Evolutionary conservation across 2,888 invertebrate species (phyloP).

Genomic region (Drosophila quinaria): DNA sequence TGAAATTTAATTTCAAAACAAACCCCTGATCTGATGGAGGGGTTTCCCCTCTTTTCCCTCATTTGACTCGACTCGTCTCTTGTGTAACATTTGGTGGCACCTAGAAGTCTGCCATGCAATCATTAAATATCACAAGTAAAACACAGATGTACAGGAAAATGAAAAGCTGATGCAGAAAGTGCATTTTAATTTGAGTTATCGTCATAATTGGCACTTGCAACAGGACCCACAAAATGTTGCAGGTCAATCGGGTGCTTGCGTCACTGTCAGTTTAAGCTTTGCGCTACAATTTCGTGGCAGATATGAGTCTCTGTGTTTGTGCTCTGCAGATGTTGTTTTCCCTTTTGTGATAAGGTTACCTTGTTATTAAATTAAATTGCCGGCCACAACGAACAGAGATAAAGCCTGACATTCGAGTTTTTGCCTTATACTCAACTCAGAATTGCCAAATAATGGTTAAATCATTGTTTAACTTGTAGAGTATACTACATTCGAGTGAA

Average conservation of each 20-base stretch:
- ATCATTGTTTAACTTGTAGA: background rate
- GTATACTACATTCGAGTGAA: background rate
- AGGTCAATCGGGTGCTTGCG: conserved; percentile 32
- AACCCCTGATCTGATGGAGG: conserved; percentile 14
- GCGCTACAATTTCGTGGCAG: conserved; percentile 31
- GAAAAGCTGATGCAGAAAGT: conserved; percentile 8
- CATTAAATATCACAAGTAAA: conserved; percentile 35
- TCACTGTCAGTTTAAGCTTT: conserved; percentile 2
- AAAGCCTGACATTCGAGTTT: background rate
- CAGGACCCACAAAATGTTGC: conserved; percentile 22
- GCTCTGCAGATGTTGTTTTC: conserved; percentile 65
- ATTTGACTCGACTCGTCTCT: conserved; percentile 45
- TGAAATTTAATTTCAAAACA: conserved; percentile 77
- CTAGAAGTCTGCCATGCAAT: conserved; percentile 39
- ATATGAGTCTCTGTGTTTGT: conserved; percentile 15
- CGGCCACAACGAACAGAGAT: conserved; percentile 45
- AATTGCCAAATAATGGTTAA: conserved; percentile 3
- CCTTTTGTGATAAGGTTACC: conserved; percentile 66
- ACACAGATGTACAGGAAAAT: background rate
- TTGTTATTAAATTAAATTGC: conserved; percentile 78
- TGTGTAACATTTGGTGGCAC: conserved; percentile 67
- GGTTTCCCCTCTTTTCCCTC: background rate
- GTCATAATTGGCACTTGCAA: conserved; percentile 69
- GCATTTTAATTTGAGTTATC: conserved; percentile 66
- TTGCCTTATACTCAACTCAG: background rate